These are phyloP conservation scores for Ochropleura leucogaster DNA, from an alignment of 2,888 invertebrate species.

Conservation along the genomic window DNA sequence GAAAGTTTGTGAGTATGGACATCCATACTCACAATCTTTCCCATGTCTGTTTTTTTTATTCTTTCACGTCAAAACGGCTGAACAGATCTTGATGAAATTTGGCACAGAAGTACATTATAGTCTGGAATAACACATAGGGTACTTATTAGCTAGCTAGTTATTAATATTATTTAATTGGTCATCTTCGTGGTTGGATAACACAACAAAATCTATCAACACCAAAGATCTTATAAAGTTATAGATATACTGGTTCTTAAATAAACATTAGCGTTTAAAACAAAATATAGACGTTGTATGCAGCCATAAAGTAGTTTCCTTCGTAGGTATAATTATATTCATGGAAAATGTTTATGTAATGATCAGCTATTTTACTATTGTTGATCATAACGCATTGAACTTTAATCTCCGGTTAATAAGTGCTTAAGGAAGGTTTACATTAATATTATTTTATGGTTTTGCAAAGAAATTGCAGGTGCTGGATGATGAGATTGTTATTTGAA, in stretches of 20 bases:
- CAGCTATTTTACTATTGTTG: conserved; percentile 63
- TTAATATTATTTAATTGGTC: no score
- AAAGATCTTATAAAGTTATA: neutral
- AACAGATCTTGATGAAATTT: no score
- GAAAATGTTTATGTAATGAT: conserved; percentile 64
- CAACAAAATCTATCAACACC: neutral
- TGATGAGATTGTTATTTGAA: conserved; percentile 4
- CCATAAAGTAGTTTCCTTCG: conserved; percentile 48
- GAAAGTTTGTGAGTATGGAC: no score
- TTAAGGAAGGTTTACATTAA: conserved; percentile 48
- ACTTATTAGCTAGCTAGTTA: no score
- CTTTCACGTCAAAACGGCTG: no score
- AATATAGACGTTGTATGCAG: conserved; percentile 45
- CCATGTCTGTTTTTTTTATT: no score
- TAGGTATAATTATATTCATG: conserved; percentile 63
- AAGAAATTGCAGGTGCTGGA: conserved; percentile 17
- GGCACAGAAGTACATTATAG: no score
- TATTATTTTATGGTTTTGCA: conserved; percentile 12
- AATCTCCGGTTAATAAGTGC: conserved; percentile 61
- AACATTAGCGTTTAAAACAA: conserved; percentile 59
- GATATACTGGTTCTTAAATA: conserved; percentile 44
- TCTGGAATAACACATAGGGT: no score
- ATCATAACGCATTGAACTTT: conserved; percentile 67
- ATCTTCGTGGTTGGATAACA: no score
- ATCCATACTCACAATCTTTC: no score